Evolutionary conservation across 1,140 invertebrate species (phyloP).

Genomic region (Aporrectodea caliginosa): DNA sequence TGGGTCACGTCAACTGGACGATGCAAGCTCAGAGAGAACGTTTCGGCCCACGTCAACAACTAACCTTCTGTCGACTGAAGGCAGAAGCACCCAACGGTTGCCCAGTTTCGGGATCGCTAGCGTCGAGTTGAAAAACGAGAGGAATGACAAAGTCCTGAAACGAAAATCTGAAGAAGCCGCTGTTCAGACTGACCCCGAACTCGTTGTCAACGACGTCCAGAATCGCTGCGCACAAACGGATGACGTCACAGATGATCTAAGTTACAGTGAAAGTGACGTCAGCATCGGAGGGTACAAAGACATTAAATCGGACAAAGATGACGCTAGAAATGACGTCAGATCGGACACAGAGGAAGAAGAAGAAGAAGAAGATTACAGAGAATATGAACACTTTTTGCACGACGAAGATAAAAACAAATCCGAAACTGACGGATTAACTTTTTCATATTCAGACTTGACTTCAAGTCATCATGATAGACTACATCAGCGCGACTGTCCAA

Average conservation of each 20-base stretch:
- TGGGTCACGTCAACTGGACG: no score
- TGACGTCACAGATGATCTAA: background rate
- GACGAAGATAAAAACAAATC: background rate
- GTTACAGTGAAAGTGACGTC: background rate
- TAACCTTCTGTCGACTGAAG: no score
- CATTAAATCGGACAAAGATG: background rate
- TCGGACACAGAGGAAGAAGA: background rate
- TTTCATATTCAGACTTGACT: no score
- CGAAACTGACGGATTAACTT: background rate
- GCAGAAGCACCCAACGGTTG: no score
- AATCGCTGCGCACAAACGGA: background rate
- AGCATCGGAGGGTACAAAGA: background rate
- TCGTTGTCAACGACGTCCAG: background rate
- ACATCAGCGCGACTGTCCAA: no score
- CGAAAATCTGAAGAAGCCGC: background rate
- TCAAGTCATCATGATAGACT: no score
- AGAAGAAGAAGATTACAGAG: background rate
- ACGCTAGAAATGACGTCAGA: background rate
- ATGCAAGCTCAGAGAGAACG: no score
- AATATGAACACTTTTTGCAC: background rate
- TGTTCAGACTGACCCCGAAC: background rate
- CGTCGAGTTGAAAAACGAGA: background rate
- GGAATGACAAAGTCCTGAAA: background rate
- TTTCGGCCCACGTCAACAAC: no score
- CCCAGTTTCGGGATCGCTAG: background rate